These are phyloP conservation scores for Turritopsis dohrnii DNA, from an alignment of 30 jellyfish, hydroid and myxozoan genomes.

Conservation along the genomic window DNA sequence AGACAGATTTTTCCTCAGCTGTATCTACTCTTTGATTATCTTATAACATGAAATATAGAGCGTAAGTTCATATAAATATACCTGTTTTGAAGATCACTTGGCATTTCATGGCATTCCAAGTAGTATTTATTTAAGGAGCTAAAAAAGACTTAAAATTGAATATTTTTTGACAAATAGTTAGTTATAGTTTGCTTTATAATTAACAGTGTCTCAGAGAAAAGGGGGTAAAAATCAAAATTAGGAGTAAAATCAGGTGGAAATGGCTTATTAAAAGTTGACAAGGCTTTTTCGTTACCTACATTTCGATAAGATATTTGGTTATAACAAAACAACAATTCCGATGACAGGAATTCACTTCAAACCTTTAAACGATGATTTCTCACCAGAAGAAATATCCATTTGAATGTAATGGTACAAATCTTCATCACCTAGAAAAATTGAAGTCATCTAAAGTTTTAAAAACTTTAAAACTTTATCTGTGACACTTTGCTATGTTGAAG, in stretches of 20 bases:
- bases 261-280: background rate
- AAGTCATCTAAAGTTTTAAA: too few relatives aligned
- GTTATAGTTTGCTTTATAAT: too few relatives aligned
- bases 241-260: background rate
- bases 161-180: too few relatives aligned
- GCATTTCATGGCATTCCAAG: background rate
- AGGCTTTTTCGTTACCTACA: background rate
- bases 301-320: background rate
- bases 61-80: background rate
- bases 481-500: too few relatives aligned
- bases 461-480: too few relatives aligned
- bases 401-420: too few relatives aligned
- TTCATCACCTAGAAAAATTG: too few relatives aligned
- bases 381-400: background rate
- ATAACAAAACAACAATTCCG: background rate
- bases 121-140: background rate
- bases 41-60: too few relatives aligned
- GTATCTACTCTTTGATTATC: too few relatives aligned
- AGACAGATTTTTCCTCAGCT: too few relatives aligned
- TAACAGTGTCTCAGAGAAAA: background rate
- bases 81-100: background rate
- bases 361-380: background rate
- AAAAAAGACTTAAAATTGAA: too few relatives aligned
- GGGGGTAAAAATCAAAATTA: background rate
- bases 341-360: background rate